Evolutionary conservation across 2,113 vertebrate genomes (phyloP).

Genomic region (Psittacula cyanocephala): DNA sequence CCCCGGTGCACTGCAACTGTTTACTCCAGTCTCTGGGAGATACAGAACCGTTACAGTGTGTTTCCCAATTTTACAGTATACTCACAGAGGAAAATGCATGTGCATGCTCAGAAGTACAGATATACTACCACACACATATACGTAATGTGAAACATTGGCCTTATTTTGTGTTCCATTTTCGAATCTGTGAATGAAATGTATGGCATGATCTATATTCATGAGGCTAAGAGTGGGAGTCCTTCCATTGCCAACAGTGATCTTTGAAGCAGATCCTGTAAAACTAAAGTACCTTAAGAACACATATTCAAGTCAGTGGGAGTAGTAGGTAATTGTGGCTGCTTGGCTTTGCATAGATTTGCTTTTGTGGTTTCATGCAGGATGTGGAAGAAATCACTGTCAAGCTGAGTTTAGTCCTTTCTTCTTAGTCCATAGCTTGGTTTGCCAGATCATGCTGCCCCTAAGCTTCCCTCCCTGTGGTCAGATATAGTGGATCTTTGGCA

Average conservation of each 20-base stretch:
- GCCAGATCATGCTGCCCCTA: conserved; percentile 32
- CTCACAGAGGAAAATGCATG: not conserved
- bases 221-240: not conserved
- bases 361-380: conserved; percentile 53
- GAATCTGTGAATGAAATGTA: not conserved
- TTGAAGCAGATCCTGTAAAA: not conserved
- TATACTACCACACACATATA: not conserved
- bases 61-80: not conserved
- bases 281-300: not conserved
- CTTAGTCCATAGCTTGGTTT: not conserved
- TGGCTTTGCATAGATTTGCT: not conserved
- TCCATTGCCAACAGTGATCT: not conserved
- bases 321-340: conserved; percentile 6
- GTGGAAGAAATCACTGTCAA: conserved; percentile 45
- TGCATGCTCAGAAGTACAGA: not conserved
- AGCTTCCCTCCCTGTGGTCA: conserved; percentile 40
- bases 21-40: not conserved
- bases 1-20: not conserved
- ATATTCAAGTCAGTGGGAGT: not conserved
- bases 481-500: not conserved
- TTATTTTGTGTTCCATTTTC: not conserved
- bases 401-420: conserved; percentile 25
- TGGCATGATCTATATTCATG: not conserved
- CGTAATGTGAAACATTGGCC: not conserved
- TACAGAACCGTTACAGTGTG: not conserved